Evolutionary conservation across 2,888 invertebrate genomes (phyloP), one percentile per base, ranked within the genome.

Genomic region (Drosophila koepferae): DNA sequence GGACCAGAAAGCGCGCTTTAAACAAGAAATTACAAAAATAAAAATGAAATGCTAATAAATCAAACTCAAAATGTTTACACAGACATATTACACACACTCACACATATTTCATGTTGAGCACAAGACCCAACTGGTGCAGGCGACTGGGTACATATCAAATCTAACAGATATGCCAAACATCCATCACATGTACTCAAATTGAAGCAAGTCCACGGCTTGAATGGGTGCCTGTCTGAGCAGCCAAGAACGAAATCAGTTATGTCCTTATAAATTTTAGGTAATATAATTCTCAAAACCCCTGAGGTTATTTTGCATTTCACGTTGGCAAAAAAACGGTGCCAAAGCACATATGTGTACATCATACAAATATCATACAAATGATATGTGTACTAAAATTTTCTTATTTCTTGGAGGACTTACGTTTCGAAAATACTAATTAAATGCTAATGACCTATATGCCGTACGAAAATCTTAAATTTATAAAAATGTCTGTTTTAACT

Each of bases 31-130:
- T 61, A 59, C 46, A 40, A 58, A 43, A 36, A 63, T n/a, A 10
- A 55, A 10, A 49, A 56, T 55, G 20, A 66, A 68, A 64, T 80
- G 68, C 53, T 56, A 65, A 77, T 74, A 77, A 81, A 80, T 82
- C 80, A 70, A 71, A 76, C 49, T 63, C 48, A 71, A 76, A 75
- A 65, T 62, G 43, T 43, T 63, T 53, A 41, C 43, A 58, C 43
- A 46, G 41, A 64, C 43, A 46, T 44, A 64, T 38, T 36, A 49
- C 43, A 61, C 46, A 53, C 51, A 67, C 41, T 8, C n/a, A n/a
- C 41, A 44, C 48, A 70, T 60, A 68, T 70, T 10, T 48, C 12
- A 31, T 70, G 63, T 34, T 36, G 31, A 36, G 66, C 74, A 51
- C 59, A 75, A 55, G 63, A 68, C 62, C 56, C 77, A 78, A 79